Evolutionary conservation across 2,113 vertebrate species (phyloP).

Genomic region (Marmota monax): DNA sequence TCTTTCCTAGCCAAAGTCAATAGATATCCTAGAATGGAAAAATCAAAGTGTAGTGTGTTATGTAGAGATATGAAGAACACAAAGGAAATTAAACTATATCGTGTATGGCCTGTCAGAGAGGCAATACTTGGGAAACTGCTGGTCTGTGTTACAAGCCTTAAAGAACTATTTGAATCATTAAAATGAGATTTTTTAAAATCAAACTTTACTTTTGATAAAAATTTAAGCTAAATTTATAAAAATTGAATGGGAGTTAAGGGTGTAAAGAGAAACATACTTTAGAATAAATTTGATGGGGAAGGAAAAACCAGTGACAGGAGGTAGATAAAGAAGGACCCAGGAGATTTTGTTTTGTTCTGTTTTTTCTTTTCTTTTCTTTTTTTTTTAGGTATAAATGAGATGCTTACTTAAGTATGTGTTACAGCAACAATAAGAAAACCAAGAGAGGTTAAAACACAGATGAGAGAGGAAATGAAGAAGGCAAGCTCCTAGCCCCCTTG

Average conservation of each 20-base stretch:
- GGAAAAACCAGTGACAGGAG: not conserved
- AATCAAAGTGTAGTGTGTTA: not conserved
- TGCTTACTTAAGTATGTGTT: not conserved
- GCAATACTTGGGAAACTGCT: not conserved
- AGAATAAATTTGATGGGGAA: not conserved
- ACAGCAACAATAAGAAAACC: not conserved
- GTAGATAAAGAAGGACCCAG: not conserved
- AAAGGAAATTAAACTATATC: not conserved
- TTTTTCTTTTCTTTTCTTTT: not conserved
- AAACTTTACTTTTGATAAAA: constrained; percentile 20
- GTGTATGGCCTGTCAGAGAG: not conserved
- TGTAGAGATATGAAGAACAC: not conserved
- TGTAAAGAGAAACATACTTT: not conserved
- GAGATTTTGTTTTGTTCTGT: not conserved
- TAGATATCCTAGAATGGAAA: not conserved
- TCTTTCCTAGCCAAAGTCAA: not conserved
- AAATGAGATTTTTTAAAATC: not conserved
- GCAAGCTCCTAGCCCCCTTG: not conserved
- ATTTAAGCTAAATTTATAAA: not conserved
- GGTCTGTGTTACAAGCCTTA: not conserved
- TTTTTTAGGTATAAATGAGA: not conserved
- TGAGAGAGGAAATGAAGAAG: not conserved
- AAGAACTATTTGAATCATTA: not conserved
- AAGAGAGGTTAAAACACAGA: not conserved
- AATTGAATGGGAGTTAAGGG: not conserved